A percentile compares a stretch with the other conserved stretches of the same genome.
phyloP scores from a whole-genome alignment of 2,888 invertebrate genomes.

The Hydraecia micacea region DNA sequence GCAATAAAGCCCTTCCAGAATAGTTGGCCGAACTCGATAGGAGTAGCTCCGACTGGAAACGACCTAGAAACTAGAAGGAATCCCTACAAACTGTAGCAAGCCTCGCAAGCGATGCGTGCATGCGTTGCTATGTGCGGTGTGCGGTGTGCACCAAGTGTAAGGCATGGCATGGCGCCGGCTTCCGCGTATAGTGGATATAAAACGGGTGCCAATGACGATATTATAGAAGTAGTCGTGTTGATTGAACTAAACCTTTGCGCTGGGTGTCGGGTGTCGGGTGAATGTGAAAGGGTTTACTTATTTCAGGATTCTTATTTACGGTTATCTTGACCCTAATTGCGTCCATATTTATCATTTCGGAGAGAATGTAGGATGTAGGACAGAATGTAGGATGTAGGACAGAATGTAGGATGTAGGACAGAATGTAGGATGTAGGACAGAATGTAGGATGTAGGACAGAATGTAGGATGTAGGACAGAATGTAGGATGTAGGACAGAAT shows the following conservation, averaged over 20 bases:
- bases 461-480: too few relatives aligned
- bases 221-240: conserved; percentile 13
- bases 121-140: not conserved
- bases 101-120: conserved; percentile 6
- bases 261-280: not conserved
- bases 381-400: too few relatives aligned
- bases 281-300: conserved; percentile 16
- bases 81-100: conserved; percentile 25
- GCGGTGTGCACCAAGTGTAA: not conserved
- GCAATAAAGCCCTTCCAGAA: conserved; percentile 31
- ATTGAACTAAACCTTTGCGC: conserved; percentile 25
- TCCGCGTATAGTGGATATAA: not conserved
- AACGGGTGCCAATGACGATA: conserved; percentile 9
- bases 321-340: conserved; percentile 12
- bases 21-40: conserved; percentile 34
- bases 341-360: not conserved
- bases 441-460: too few relatives aligned
- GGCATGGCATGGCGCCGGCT: not conserved
- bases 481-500: too few relatives aligned
- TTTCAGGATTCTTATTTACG: conserved; percentile 12
- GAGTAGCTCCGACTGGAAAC: conserved; percentile 15
- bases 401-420: too few relatives aligned
- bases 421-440: too few relatives aligned
- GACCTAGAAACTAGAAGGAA: conserved; percentile 41
- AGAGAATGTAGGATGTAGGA: too few relatives aligned